A percentile compares a stretch with the other conserved stretches of the same genome.
Evolutionary conservation across 2,797 vertebrate genomes (phyloP).

Genomic region (Propithecus perrieri): DNA sequence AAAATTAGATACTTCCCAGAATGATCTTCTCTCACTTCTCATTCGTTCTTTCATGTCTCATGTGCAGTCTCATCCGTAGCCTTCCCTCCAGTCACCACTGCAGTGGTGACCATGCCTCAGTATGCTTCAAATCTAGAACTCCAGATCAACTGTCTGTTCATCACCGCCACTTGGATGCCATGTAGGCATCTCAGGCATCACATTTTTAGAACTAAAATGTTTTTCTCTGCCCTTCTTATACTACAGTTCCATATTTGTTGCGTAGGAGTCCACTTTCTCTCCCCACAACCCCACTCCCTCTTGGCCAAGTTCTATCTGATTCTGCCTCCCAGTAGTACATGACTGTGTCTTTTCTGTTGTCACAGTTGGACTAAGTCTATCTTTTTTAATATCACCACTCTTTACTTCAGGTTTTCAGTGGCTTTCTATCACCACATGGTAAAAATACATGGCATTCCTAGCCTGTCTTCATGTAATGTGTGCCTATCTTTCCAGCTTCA

Average conservation of each 20-base stretch:
- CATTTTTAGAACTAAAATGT: not conserved
- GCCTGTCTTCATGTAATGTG: not conserved
- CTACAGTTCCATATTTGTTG: not conserved
- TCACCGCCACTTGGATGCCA: not conserved
- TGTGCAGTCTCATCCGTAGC: not conserved
- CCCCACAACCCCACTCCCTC: not conserved
- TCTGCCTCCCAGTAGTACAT: not conserved
- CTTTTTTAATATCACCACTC: not conserved
- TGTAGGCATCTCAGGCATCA: not conserved
- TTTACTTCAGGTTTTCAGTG: not conserved
- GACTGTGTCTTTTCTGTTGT: not conserved
- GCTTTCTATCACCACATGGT: not conserved
- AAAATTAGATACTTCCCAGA: not conserved
- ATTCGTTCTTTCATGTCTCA: not conserved
- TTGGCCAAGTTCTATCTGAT: not conserved
- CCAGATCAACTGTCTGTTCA: not conserved
- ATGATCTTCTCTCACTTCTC: not conserved
- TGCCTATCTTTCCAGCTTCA: not conserved
- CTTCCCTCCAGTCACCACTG: not conserved
- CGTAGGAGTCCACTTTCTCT: not conserved
- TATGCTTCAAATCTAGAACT: not conserved
- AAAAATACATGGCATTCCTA: not conserved
- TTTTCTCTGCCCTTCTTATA: not conserved
- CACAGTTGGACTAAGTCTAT: not conserved
- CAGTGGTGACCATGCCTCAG: too few relatives aligned